Base-by-base conservation (phyloP, 2,113 vertebrate genomes). In the Chionis minor region DNA sequence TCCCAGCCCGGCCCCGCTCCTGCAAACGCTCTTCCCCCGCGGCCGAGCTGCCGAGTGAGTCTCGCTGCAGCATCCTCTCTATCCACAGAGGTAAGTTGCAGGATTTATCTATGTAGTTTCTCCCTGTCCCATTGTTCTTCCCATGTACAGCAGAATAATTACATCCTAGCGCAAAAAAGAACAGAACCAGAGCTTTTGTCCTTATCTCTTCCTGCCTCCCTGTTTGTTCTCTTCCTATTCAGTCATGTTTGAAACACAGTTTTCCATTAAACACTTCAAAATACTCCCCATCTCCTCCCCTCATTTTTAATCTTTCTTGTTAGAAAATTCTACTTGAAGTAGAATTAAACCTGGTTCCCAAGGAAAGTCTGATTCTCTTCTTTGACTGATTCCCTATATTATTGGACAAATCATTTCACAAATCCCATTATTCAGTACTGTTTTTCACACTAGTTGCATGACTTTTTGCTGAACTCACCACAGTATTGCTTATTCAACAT, bases 11-110 rank as follows among this genome's bases (percentile, higher is more conserved):
- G 32, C 72, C 5, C 12, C 1, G 8, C 28, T 32, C 44, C 56
- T 65, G 33, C 1, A 2, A 38, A 19, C 1, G 9, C 20, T 4
- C 26, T 79, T 10, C 49, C 56, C 28, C 3, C 9, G 24, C 55
- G 74, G 40, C 38, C 1, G 1, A 42, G 23, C 12, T 9, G 44
- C 27, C 0, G 1, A 27, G 24, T 0, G 23, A 59, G 44, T 9
- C 75, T n/a, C 1, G 4, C 55, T 62, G 80, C 72, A 59, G 52
- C 7, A 5, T 62, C 44, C 18, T 38, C 21, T 32, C 20, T 32
- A 4, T 5, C 14, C 23, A 4, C 11, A 9, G 23, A 27, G n/a
- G 44, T 13, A 38, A n/a, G 20, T 1, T 63, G 55, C 42, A 63
- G 77, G 44, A 85, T 89, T 91, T 61, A 15, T 59, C 91, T 45